Conservation (phyloP, 2,888 invertebrate genomes). For the Pinctada fucata region DNA sequence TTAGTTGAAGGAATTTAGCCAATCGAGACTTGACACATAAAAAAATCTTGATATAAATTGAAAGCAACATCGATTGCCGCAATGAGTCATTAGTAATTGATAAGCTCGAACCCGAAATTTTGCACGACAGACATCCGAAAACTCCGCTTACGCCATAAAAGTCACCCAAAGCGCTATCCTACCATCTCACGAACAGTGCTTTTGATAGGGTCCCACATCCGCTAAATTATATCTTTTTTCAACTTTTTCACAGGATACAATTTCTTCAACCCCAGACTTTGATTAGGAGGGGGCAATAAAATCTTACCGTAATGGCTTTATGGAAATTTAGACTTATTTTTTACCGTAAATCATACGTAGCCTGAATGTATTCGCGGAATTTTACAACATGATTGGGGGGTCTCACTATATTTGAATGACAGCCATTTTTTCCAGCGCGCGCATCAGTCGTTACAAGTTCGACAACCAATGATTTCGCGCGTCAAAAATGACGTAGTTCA, state of each 20-base stretch:
- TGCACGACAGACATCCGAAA: conserved; percentile 11
- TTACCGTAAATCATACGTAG: conserved; percentile 44
- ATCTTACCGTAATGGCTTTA: conserved; percentile 38
- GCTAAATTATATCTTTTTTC: background rate
- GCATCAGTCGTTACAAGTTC: conserved; percentile 34
- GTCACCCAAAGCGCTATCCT: background rate
- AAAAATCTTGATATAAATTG: background rate
- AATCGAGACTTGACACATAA: no score
- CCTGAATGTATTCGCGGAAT: conserved; percentile 36
- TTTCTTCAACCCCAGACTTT: conserved; percentile 8
- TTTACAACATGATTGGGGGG: conserved; percentile 43
- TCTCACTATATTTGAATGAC: conserved; percentile 31
- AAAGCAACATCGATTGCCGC: background rate
- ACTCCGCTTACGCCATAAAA: background rate
- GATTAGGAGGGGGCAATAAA: conserved; percentile 31
- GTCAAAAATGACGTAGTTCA: conserved; percentile 26
- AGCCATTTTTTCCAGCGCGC: conserved; percentile 37
- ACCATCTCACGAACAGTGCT: background rate
- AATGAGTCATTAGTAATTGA: background rate
- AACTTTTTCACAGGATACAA: background rate
- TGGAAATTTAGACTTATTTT: conserved; percentile 45
- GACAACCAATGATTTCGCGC: conserved; percentile 42
- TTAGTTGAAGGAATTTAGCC: no score
- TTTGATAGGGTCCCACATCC: background rate
- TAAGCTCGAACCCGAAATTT: background rate